Percentiles rank a stretch among this genome's conserved stretches.
Conservation (phyloP, 2,797 vertebrate genomes). For the Onychomys arenicola region DNA sequence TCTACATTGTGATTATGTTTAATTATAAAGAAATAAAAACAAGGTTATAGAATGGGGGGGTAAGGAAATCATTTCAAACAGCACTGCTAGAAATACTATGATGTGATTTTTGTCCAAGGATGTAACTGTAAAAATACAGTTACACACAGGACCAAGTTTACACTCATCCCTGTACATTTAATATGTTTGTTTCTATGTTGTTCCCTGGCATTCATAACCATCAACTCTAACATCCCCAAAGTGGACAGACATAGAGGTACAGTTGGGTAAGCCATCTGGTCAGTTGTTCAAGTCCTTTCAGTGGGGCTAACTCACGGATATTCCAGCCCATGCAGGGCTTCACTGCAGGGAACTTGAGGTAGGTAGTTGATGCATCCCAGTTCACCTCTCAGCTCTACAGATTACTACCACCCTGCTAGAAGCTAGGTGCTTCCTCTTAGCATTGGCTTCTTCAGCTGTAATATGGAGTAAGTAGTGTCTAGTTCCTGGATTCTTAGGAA, state of each 20-base stretch:
- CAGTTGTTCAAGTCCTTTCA: not conserved
- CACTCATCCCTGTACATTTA: not conserved
- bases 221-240: not conserved
- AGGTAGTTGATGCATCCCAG: no score
- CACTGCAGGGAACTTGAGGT: not conserved
- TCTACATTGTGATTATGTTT: constrained; percentile 21
- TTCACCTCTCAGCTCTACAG: not conserved
- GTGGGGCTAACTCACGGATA: not conserved
- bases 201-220: not conserved
- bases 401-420: not conserved
- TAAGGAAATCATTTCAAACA: not conserved
- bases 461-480: not conserved
- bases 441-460: not conserved
- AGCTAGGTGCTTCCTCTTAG: not conserved
- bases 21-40: constrained; percentile 56
- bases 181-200: not conserved
- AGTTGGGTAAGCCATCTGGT: not conserved
- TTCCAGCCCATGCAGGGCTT: not conserved
- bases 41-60: not conserved
- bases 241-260: accelerated
- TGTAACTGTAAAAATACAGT: not conserved
- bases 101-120: not conserved
- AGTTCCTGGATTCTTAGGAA: not conserved
- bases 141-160: not conserved
- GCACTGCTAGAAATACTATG: not conserved